phyloP scores from a whole-genome alignment of 2,888 invertebrate species.

The Sesia apiformis region DNA sequence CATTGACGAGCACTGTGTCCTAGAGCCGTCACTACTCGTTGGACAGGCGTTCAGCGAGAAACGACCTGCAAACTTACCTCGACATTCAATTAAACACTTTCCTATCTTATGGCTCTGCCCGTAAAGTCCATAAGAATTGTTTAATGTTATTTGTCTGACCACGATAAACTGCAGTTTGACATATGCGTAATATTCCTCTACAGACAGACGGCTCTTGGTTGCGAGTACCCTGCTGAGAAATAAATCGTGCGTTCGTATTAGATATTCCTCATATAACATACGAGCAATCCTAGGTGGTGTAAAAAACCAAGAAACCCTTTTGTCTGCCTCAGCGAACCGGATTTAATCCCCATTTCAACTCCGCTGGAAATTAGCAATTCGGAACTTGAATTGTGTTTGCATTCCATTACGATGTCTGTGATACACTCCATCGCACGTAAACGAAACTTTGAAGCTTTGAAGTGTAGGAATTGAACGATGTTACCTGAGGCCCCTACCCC shows the following conservation, averaged over 20 bases:
- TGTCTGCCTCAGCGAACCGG: conserved; percentile 21
- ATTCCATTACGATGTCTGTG: conserved; percentile 21
- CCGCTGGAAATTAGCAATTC: conserved; percentile 32
- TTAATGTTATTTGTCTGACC: conserved; percentile 7
- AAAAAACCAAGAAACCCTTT: not conserved
- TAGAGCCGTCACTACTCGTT: conserved; percentile 46
- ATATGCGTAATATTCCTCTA: conserved; percentile 36
- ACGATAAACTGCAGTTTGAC: conserved; percentile 16
- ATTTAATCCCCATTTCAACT: conserved; percentile 27
- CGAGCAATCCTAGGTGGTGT: not conserved
- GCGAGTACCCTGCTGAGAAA: conserved; percentile 43
- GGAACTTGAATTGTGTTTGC: conserved; percentile 26
- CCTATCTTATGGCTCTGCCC: conserved; percentile 11
- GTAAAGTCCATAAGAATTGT: conserved; percentile 19
- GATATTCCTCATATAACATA: not conserved
- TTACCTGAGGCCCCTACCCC: not conserved
- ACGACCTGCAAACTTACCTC: conserved; percentile 17
- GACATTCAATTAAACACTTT: conserved; percentile 14
- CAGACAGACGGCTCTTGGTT: conserved; percentile 36
- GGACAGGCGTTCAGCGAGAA: conserved; percentile 29
- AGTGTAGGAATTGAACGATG: not conserved
- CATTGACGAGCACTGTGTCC: conserved; percentile 31
- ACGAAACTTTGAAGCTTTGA: not conserved
- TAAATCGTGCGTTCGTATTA: conserved; percentile 27
- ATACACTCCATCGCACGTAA: not conserved